Percentiles rank a stretch among this genome's conserved stretches.
phyloP scores from a whole-genome alignment of 2,797 vertebrate species.

The Cryptoblepharus egeriae region DNA sequence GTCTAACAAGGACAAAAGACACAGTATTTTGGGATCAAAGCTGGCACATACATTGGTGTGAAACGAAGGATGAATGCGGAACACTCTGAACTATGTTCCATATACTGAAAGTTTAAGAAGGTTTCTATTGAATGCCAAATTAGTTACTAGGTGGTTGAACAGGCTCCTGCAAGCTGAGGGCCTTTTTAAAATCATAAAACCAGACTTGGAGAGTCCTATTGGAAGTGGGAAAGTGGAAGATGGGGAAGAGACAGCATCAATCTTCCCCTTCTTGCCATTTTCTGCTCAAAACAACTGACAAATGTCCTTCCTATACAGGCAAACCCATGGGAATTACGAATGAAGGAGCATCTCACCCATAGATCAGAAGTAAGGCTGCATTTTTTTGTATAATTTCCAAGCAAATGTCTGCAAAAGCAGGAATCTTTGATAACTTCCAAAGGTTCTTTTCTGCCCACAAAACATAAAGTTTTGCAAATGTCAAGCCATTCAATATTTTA shows the following conservation, averaged over 20 bases:
- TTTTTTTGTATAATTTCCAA: too few relatives aligned
- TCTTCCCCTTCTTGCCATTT: not conserved
- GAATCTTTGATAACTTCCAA: too few relatives aligned
- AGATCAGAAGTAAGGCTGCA: too few relatives aligned
- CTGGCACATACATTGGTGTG: not conserved
- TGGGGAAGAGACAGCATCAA: not conserved
- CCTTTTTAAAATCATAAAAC: not conserved
- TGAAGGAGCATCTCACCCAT: too few relatives aligned
- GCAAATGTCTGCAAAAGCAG: too few relatives aligned
- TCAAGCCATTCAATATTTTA: too few relatives aligned
- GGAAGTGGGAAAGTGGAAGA: not conserved
- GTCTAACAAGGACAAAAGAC: not conserved
- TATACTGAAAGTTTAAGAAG: not conserved
- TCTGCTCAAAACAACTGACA: not conserved
- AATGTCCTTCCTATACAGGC: not conserved
- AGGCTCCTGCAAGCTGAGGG: too few relatives aligned
- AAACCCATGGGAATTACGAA: too few relatives aligned
- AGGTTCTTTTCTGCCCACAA: too few relatives aligned
- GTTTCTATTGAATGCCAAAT: not conserved
- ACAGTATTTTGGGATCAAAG: constrained; percentile 19
- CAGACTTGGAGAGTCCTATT: too few relatives aligned
- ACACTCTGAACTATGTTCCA: not conserved
- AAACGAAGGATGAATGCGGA: constrained; percentile 13
- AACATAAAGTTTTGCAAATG: too few relatives aligned
- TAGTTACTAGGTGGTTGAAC: too few relatives aligned